Percentiles rank a stretch among this genome's conserved stretches.
Evolutionary conservation across 2,888 invertebrate species (phyloP).

Genomic region (Tachina grossa): DNA sequence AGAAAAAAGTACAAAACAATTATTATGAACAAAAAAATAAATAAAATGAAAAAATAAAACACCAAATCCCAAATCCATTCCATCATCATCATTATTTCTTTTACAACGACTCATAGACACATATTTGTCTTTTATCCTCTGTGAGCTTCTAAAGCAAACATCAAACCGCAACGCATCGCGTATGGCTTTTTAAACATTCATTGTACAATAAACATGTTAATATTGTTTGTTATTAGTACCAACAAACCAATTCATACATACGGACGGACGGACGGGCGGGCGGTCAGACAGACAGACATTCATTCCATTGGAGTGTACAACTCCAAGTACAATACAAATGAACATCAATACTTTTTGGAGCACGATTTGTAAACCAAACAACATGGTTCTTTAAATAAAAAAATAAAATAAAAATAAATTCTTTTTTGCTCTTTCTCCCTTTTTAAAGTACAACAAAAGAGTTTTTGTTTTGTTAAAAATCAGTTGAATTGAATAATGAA

Average conservation of each 20-base stretch:
- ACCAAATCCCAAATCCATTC: conserved; percentile 49
- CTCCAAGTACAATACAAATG: conserved; percentile 38
- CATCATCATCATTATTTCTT: conserved; percentile 62
- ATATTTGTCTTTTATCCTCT: conserved; percentile 23
- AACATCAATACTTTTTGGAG: conserved; percentile 45
- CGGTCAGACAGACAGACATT: conserved; percentile 9
- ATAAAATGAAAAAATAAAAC: not conserved
- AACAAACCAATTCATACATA: conserved; percentile 55
- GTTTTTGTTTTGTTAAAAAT: conserved; percentile 54
- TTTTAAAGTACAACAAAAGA: not conserved
- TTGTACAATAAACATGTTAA: conserved; percentile 67
- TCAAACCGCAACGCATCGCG: conserved; percentile 64
- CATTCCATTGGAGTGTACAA: conserved; percentile 38
- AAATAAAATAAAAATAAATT: not conserved
- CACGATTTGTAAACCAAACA: conserved; percentile 71
- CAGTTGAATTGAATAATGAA: conserved; percentile 62
- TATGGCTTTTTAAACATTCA: conserved; percentile 55
- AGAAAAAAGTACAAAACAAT: conserved; percentile 64
- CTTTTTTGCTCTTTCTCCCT: conserved; percentile 3
- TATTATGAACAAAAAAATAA: not conserved
- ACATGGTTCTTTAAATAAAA: conserved; percentile 40
- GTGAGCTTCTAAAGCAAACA: conserved; percentile 63
- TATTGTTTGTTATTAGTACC: conserved; percentile 64
- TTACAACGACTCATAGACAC: conserved; percentile 30
- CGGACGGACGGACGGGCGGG: too few species aligned